Base-by-base conservation (phyloP, 1,140 invertebrate species). In the Drosophila lacertosa region DNA sequence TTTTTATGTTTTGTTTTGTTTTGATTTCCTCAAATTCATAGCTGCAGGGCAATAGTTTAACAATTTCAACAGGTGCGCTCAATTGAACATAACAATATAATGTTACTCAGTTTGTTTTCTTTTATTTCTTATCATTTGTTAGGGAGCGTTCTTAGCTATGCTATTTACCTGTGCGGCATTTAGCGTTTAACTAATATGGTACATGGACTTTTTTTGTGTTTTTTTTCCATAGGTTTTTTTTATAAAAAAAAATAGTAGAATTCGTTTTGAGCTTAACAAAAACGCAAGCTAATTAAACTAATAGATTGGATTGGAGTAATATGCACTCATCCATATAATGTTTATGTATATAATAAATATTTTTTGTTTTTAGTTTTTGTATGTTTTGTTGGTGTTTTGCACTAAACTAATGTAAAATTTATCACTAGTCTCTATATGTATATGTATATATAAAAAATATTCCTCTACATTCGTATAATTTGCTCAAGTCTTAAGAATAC, bases 251-350 rank as follows among this genome's bases (percentile, higher is more conserved):
- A 74, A 63, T 81, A 68, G 63, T 64, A 77, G 72, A 76, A 79
- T 83, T 83, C 64, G 64, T 89, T 77, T 76, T 77, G 59, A 89
- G 83, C 83, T 83, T 89, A 83, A 89, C 83, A 89, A 89, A 89
- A 89, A 89, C 84, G 83, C 84, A 89, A 89, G 83, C 84, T 89
- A 83, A 79, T 75, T 89, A 89, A 80, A 66, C 74, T 78, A 79
- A 70, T 42, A 77, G 77, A 73, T 80, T 82, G 55, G 77, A 73
- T 80, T 82, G 55, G 60, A 68, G 76, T 65, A 66, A 66, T 76
- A 65, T 67, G 51, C 59, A 73, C 65, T 77, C 60, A 64, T 63
- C 53, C 58, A 66, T 29, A 81, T 73, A 22, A 51, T 57, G 42
- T 40, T n/a, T 65, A 51, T 72, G 37, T 54, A 59, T 69, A 44